Percentiles rank a stretch among this genome's conserved stretches.
These are phyloP conservation scores for Hemibates koningsi DNA, from an alignment of 2,113 vertebrate genomes.

Conservation along the genomic window DNA sequence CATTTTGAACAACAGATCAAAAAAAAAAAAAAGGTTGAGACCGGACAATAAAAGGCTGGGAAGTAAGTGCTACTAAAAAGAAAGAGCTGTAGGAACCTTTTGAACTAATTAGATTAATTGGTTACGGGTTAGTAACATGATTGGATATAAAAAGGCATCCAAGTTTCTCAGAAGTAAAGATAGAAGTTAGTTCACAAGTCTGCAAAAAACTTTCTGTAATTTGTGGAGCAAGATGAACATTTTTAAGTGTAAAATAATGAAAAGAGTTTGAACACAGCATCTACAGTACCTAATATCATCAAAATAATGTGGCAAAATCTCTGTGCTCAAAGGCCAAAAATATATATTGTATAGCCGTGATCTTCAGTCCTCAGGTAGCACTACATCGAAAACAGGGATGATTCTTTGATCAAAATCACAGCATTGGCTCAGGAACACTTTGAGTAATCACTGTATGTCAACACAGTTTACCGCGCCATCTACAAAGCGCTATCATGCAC, in stretches of 20 bases:
- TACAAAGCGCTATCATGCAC: fast-evolving
- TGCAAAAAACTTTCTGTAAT: not conserved
- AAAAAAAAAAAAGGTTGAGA: not conserved
- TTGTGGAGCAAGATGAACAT: not conserved
- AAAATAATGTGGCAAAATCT: not conserved
- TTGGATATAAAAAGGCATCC: not conserved
- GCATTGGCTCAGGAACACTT: not conserved
- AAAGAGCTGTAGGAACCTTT: not conserved
- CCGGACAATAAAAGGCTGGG: not conserved
- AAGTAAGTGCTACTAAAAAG: not conserved
- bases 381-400: not conserved
- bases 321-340: not conserved
- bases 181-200: fast-evolving
- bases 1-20: not conserved
- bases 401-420: not conserved
- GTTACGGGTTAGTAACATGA: not conserved
- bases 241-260: not conserved
- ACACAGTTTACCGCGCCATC: not conserved
- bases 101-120: not conserved
- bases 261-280: not conserved
- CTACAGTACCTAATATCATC: not conserved
- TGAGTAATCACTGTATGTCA: not conserved
- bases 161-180: not conserved
- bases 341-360: not conserved
- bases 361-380: not conserved